These are phyloP conservation scores for Cavia aperea DNA, from an alignment of 2,113 vertebrate genomes.

Conservation along the genomic window DNA sequence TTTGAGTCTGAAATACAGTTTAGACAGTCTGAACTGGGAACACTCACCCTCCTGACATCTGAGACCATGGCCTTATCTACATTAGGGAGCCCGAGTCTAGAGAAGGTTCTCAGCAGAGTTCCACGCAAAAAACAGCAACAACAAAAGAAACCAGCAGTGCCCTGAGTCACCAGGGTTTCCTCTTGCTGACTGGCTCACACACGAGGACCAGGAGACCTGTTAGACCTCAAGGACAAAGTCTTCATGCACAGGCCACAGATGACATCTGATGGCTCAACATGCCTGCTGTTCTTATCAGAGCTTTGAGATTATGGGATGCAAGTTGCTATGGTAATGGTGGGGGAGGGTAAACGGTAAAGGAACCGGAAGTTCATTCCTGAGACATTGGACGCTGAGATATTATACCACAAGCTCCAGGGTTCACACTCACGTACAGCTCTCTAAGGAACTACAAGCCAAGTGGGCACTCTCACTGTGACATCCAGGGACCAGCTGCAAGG, in stretches of 20 bases:
- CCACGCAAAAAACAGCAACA: not conserved
- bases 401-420: not conserved
- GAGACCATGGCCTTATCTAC: not conserved
- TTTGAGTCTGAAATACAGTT: not conserved
- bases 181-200: not conserved
- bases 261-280: not conserved
- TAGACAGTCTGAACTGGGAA: not conserved
- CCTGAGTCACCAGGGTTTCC: not conserved
- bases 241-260: not conserved
- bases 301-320: not conserved
- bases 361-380: not conserved
- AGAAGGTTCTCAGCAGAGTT: not conserved
- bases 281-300: not conserved
- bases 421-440: not conserved
- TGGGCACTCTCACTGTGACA: not conserved
- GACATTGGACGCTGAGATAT: not conserved
- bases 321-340: not conserved
- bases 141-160: fast-evolving
- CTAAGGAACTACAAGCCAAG: not conserved
- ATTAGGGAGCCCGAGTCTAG: not conserved
- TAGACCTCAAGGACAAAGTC: not conserved
- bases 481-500: not conserved
- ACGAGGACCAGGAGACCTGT: not conserved
- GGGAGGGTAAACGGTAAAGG: not conserved
- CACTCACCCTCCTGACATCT: not conserved